A percentile compares a stretch with the other conserved stretches of the same genome.
Evolutionary conservation across 2,888 invertebrate species (phyloP).

Genomic region (Lamellibrachia columna): DNA sequence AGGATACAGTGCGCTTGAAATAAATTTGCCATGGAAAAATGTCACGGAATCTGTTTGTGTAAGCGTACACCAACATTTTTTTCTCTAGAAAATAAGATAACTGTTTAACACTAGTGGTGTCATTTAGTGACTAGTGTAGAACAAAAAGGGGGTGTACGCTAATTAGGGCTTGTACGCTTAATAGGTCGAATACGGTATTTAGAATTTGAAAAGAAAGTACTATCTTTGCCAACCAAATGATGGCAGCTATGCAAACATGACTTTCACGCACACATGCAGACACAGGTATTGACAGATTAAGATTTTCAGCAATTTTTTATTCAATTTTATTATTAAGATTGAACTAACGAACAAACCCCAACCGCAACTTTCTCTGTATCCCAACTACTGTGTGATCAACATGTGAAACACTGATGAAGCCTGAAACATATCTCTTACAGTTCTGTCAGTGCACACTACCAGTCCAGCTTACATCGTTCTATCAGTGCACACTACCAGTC

Average conservation of each 20-base stretch:
- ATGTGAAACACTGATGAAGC: not conserved
- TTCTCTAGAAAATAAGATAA: too few species aligned
- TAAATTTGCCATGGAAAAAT: too few species aligned
- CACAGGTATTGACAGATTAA: not conserved
- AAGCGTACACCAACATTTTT: too few species aligned
- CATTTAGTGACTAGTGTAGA: too few species aligned
- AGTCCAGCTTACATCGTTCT: not conserved
- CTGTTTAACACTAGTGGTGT: too few species aligned
- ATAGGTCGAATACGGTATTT: not conserved
- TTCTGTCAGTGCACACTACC: not conserved
- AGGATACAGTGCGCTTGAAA: too few species aligned
- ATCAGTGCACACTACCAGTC: not conserved
- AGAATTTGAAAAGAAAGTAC: not conserved
- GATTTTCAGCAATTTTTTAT: not conserved
- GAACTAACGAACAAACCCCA: slow-evolving; percentile 12
- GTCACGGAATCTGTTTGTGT: too few species aligned
- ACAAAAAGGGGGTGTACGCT: too few species aligned
- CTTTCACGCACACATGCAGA: not conserved
- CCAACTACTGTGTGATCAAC: not conserved
- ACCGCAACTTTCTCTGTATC: not conserved
- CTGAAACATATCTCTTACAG: not conserved
- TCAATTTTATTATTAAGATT: not conserved
- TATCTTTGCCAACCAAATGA: not conserved
- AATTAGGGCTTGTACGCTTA: too few species aligned
- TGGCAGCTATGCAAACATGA: not conserved